phyloP scores from a whole-genome alignment of 2,888 invertebrate genomes.

The Caenorhabditis macrosperma region DNA sequence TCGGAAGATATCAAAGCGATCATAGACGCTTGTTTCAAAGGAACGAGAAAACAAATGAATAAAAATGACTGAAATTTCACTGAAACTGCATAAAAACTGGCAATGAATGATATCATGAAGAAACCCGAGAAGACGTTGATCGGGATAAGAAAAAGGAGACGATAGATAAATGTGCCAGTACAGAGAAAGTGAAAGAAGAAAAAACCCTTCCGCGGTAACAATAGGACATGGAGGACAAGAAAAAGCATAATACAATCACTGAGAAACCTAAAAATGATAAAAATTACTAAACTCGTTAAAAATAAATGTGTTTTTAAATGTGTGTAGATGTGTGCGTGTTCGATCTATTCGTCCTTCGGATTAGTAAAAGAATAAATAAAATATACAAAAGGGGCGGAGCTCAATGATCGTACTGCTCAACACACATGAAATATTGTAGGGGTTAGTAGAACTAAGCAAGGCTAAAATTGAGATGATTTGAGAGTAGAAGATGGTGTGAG shows the following conservation, averaged over 20 bases:
- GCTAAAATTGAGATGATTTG: constrained; percentile 11
- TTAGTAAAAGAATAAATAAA: constrained; percentile 1
- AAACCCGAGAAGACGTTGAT: neutral
- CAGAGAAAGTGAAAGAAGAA: constrained; percentile 1
- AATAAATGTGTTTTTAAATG: neutral
- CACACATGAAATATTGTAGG: neutral
- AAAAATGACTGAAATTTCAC: constrained; percentile 11
- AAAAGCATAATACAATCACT: constrained; percentile 34
- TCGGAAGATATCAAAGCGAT: neutral
- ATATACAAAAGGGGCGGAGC: constrained; percentile 17
- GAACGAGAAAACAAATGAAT: neutral
- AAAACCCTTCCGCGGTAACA: neutral
- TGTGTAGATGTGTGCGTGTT: neutral
- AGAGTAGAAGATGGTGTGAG: neutral
- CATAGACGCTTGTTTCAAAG: neutral
- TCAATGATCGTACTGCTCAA: neutral
- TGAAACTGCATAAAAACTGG: constrained; percentile 14
- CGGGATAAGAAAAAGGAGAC: neutral
- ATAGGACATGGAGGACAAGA: constrained; percentile 27
- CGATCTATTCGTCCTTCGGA: neutral
- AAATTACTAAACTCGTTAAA: constrained; percentile 18
- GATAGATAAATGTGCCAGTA: neutral
- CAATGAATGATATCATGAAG: neutral
- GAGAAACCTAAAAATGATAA: neutral
- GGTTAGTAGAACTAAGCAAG: constrained; percentile 39